Evolutionary conservation across 2,888 invertebrate genomes (phyloP).

Genomic region (Patella depressa): DNA sequence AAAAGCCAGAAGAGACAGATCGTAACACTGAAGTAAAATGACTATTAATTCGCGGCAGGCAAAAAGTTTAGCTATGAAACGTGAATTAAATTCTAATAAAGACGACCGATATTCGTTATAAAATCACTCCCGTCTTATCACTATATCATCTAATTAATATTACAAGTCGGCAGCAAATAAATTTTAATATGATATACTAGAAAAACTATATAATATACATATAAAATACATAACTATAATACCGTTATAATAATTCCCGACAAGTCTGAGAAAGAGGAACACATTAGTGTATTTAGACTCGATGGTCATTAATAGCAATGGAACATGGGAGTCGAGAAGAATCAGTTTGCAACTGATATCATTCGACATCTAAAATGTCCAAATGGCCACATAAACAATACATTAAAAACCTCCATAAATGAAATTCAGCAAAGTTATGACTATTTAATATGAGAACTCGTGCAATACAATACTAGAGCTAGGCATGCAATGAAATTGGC

Average conservation of each 20-base stretch:
- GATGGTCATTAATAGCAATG: too few species aligned
- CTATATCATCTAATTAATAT: too few species aligned
- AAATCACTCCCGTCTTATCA: too few species aligned
- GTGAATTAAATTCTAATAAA: conserved; percentile 1
- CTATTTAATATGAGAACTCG: conserved; percentile 8
- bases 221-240: too few species aligned
- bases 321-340: too few species aligned
- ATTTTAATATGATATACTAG: too few species aligned
- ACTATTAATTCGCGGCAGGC: conserved; percentile 4
- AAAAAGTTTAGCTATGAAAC: conserved; percentile 4
- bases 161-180: too few species aligned
- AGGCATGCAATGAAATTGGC: not conserved
- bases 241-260: too few species aligned
- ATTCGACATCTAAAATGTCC: not conserved
- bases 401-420: conserved; percentile 11
- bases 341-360: not conserved
- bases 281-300: too few species aligned
- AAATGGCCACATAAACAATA: conserved; percentile 10
- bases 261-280: too few species aligned
- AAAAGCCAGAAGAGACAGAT: not conserved
- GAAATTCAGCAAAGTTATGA: conserved; percentile 9
- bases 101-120: too few species aligned
- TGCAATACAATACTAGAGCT: conserved; percentile 3
- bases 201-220: too few species aligned
- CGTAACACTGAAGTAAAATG: not conserved